phyloP scores from a whole-genome alignment of 2,797 vertebrate genomes.

The Oophaga sylvatica region DNA sequence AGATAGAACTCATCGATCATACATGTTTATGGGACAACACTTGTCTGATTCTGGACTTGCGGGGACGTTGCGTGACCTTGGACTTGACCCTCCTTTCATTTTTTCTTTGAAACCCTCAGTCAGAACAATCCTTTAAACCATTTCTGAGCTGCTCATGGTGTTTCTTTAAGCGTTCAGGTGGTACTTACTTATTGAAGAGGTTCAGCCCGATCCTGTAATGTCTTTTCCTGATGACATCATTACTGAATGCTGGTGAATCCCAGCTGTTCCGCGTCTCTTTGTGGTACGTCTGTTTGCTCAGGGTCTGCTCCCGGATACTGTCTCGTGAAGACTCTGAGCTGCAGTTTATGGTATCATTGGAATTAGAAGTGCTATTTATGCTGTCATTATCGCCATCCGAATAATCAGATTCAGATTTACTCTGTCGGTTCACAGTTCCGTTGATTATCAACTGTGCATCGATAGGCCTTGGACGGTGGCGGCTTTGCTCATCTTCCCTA shows the following conservation, averaged over 20 bases:
- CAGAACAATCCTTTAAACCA: not conserved
- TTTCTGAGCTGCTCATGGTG: not conserved
- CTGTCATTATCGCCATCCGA: slow-evolving; percentile 97
- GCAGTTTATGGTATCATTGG: slow-evolving; percentile 97
- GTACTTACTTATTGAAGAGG: slow-evolving; percentile 96
- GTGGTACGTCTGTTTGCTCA: slow-evolving; percentile 98
- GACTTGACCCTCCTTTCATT: too few species aligned
- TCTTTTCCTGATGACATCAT: slow-evolving; percentile 93
- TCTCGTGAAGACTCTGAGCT: slow-evolving; percentile 95
- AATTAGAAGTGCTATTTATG: slow-evolving; percentile 97
- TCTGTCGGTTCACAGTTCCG: slow-evolving; percentile 89
- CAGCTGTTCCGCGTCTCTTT: slow-evolving; percentile 98
- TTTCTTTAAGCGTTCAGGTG: not conserved
- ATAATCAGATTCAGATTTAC: slow-evolving; percentile 96
- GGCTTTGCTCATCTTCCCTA: slow-evolving; percentile 85
- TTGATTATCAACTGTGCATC: slow-evolving; percentile 93
- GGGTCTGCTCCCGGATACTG: slow-evolving; percentile 92
- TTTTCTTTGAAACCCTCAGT: too few species aligned
- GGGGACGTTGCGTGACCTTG: too few species aligned
- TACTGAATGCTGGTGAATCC: slow-evolving; percentile 97
- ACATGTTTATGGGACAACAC: too few species aligned
- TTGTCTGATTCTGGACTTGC: too few species aligned
- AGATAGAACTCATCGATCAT: too few species aligned
- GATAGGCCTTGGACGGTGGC: slow-evolving; percentile 83
- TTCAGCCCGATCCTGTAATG: slow-evolving; percentile 97